Evolutionary conservation across 2,888 invertebrate genomes (phyloP), one percentile per base, ranked within the genome.

Genomic region (Timema podura): DNA sequence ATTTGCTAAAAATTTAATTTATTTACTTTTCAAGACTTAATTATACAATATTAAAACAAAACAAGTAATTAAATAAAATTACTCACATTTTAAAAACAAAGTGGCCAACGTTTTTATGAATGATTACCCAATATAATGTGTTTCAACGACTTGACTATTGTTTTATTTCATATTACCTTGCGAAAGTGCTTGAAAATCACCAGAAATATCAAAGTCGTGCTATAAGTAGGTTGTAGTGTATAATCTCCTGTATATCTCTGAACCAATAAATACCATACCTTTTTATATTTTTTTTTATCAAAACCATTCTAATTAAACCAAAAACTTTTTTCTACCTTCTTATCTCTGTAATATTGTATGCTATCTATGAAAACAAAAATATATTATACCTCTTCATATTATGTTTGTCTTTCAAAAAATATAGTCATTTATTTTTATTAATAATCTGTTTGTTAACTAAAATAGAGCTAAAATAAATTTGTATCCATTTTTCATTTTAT

Each of bases 1-100:
- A 54, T 68, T 72, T 70, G 72, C 72, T 72, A 72, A 68, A 72
- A 72, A 72, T 72, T 59, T 72, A 70, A 68, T 70, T 70, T 68
- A 68, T 72, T 70, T 69, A 64, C 46, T 64, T 47, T 48, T 48
- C 45, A 70, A 61, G 70, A 68, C 54, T 68, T 10, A 65, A 64
- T 68, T 68, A 68, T 64, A 48, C 45, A 68, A 68, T 30, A 70
- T 64, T 65, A 68, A 70, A 65, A 65, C 49, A 70, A 68, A 49
- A 68, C 54, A 46, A 69, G 48, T 48, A 10, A 30, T 45, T 11
- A 10, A 61, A 61, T 45, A 11, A 61, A 44, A 11, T 61, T 61
- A 30, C 61, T 44, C 15, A 44, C 44, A 44, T 61, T 61, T 61
- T 45, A 30, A 9, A 61, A 61, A 61, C 61, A 11, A 13, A 61